Conservation (phyloP, 2,113 vertebrate genomes). For the Sisor rabdophorus region DNA sequence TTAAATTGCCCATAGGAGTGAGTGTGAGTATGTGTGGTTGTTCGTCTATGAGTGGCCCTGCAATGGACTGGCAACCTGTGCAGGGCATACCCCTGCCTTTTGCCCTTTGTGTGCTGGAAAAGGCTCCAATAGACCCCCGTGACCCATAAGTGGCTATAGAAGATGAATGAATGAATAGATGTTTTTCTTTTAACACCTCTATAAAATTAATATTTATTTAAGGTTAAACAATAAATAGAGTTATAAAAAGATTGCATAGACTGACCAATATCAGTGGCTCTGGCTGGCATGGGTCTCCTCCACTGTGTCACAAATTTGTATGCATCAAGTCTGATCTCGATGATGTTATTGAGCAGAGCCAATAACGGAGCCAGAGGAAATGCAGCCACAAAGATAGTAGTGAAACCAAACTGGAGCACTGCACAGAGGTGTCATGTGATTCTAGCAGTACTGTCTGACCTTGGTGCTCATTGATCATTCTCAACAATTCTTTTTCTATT, state of each 20-base stretch:
- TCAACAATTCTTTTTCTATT: neutral
- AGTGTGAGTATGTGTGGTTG: too few relatives aligned
- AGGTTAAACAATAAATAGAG: too few relatives aligned
- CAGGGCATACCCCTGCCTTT: too few relatives aligned
- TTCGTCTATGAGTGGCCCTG: too few relatives aligned
- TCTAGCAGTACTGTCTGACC: neutral
- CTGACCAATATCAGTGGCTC: constrained; percentile 95
- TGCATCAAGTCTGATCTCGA: constrained; percentile 95
- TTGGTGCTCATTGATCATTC: neutral
- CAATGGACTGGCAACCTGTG: too few relatives aligned
- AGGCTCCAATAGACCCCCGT: too few relatives aligned
- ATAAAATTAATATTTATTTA: too few relatives aligned
- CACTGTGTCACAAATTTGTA: constrained; percentile 99
- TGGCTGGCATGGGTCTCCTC: constrained; percentile 92
- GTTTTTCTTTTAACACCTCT: too few relatives aligned
- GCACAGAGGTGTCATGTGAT: constrained; percentile 38
- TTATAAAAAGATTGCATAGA: neutral
- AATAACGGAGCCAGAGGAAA: constrained; percentile 95
- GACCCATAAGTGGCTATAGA: too few relatives aligned
- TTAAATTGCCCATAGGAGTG: too few relatives aligned
- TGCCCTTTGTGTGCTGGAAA: too few relatives aligned
- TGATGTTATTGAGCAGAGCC: constrained; percentile 95
- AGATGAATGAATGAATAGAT: too few relatives aligned
- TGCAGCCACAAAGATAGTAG: constrained; percentile 96
- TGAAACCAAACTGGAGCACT: constrained; percentile 98